These are phyloP conservation scores for Heliconius melpomene DNA, from an alignment of 1,140 invertebrate species.

Conservation along the genomic window DNA sequence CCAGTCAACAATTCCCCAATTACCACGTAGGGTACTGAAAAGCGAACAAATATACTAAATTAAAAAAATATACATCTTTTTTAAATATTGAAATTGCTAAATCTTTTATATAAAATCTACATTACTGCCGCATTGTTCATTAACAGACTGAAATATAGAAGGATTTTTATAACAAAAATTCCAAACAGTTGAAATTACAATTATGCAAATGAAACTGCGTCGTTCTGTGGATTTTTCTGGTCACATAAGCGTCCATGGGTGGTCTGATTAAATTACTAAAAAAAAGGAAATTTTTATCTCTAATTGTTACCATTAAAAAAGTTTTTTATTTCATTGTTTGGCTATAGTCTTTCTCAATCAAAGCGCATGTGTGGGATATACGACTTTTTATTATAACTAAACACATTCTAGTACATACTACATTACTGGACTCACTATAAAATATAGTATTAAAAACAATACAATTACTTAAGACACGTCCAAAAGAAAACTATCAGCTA, in stretches of 20 bases:
- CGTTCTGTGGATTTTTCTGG: background rate
- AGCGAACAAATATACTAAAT: too few relatives aligned
- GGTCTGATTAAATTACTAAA: slow-evolving; percentile 10
- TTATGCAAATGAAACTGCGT: background rate
- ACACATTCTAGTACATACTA: too few relatives aligned
- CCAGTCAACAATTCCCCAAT: too few relatives aligned
- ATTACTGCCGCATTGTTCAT: background rate
- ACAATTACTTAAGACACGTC: too few relatives aligned
- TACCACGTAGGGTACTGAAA: too few relatives aligned
- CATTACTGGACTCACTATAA: too few relatives aligned
- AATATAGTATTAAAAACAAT: too few relatives aligned
- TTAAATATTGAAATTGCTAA: too few relatives aligned
- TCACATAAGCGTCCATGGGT: background rate
- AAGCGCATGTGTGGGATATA: background rate
- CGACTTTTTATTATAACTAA: too few relatives aligned
- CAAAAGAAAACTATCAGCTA: too few relatives aligned
- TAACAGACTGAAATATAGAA: background rate
- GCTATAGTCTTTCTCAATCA: background rate
- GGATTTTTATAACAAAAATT: background rate
- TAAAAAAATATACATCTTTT: too few relatives aligned
- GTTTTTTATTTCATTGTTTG: background rate
- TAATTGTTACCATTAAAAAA: background rate
- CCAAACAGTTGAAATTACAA: background rate
- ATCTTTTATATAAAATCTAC: too few relatives aligned
- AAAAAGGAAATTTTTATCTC: background rate